A percentile compares a stretch with the other conserved stretches of the same genome.
Conservation (phyloP, 2,888 invertebrate species). For the Ceraclea dissimilis region DNA sequence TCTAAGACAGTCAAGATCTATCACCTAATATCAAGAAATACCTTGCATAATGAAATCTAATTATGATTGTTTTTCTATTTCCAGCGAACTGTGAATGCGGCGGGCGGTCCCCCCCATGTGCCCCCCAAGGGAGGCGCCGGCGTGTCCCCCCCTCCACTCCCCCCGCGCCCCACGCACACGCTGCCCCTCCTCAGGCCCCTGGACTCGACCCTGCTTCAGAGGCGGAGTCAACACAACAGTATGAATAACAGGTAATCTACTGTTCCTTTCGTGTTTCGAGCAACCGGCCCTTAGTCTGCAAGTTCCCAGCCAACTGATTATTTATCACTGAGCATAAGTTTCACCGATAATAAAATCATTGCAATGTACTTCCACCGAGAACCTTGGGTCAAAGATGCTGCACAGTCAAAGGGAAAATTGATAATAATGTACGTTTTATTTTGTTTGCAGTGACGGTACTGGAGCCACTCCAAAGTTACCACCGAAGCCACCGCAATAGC, state of each 20-base stretch:
- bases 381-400: no score
- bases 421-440: no score
- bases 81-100: background rate
- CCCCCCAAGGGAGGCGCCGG: slow-evolving; percentile 23
- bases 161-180: slow-evolving; percentile 38
- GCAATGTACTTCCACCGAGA: no score
- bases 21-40: no score
- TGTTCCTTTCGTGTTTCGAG: no score
- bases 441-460: background rate
- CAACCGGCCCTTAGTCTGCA: no score
- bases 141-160: slow-evolving; percentile 26
- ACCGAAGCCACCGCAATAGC: slow-evolving; percentile 24
- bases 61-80: background rate
- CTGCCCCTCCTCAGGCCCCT: slow-evolving; percentile 44
- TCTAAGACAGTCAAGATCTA: no score
- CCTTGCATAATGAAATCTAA: no score
- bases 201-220: slow-evolving; percentile 44
- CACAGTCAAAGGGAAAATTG: no score
- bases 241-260: slow-evolving; percentile 24
- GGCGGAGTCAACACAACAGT: slow-evolving; percentile 31
- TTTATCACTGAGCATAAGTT: no score
- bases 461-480: slow-evolving; percentile 20
- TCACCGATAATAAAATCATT: no score
- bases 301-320: no score
- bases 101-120: slow-evolving; percentile 14